Evolutionary conservation across 1,140 invertebrate genomes (phyloP), one percentile per base, ranked within the genome.

Genomic region (Papilio xuthus): DNA sequence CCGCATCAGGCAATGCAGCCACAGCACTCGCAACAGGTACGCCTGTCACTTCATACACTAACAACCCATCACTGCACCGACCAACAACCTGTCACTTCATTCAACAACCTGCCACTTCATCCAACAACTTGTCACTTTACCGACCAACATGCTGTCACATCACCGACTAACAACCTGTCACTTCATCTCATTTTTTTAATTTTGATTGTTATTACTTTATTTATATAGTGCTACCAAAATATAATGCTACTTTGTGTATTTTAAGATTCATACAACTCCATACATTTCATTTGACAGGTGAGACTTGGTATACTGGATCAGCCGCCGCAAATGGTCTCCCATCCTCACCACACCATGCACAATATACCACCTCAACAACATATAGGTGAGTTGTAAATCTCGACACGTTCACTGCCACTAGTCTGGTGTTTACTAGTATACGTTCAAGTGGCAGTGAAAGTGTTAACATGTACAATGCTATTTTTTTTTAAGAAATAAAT

Each of bases 311-410:
- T 92, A 26, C 37, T 91, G 76, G 91, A 93, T 41, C 90, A 90
- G 76, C 89, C 83, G 76, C 90, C 83, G 74, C 86, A 86, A 79
- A 78, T 91, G 73, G 87, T 90, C 1, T 72, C 84, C 0, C 91
- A 91, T 26, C 83, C 84, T 0, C 92, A 92, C 75, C 90, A 89
- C 78, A 76, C 76, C 4, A 85, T 93, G 41, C 92, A 93, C 83
- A 90, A 88, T 37, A 81, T 91, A 73, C 89, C 87, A 26, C 89
- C 89, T 72, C 84, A 86, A n/a, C 92, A 93, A 60, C 73, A 79
- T 47, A 90, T 93, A 20, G 87, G 91, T 91, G 81, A 84, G 60
- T 77, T 37, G 18, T n/a, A 70, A 41, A 63, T 42, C 7, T 56
- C 12, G 2, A 23, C 47, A 26, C 32, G 12, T 9, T 18, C 56